These are phyloP conservation scores for Melanerpes aurifrons DNA, from an alignment of 2,113 vertebrate genomes.

Conservation along the genomic window DNA sequence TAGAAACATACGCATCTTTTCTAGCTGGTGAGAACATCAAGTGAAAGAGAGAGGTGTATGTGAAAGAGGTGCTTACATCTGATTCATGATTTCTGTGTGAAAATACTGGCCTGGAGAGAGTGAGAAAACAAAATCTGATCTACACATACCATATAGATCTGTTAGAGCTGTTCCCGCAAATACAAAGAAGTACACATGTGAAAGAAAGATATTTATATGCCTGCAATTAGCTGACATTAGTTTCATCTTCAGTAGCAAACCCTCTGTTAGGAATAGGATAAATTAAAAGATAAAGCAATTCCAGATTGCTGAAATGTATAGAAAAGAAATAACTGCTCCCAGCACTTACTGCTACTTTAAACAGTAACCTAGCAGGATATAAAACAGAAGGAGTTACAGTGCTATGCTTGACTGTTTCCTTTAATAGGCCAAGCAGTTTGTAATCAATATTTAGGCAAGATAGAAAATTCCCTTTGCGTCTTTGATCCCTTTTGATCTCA, in stretches of 20 bases:
- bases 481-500: conserved; percentile 2
- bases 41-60: neutral
- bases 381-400: neutral
- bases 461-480: neutral
- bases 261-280: neutral
- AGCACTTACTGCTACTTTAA: neutral
- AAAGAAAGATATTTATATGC: neutral
- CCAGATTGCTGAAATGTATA: neutral
- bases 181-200: neutral
- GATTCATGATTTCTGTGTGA: neutral
- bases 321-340: neutral
- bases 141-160: rapidly evolving
- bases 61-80: neutral
- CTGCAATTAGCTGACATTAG: neutral
- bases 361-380: neutral
- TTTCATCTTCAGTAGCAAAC: neutral
- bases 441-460: neutral
- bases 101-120: neutral
- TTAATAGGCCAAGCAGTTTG: neutral
- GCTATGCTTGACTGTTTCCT: neutral
- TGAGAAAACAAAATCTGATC: neutral
- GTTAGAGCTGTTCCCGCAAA: neutral
- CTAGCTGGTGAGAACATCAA: neutral
- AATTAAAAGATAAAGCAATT: neutral
- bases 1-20: neutral